Percentiles rank a stretch among this genome's conserved stretches.
These are phyloP conservation scores for Chymomyza procnemis DNA, from an alignment of 2,888 invertebrate species.

Conservation along the genomic window DNA sequence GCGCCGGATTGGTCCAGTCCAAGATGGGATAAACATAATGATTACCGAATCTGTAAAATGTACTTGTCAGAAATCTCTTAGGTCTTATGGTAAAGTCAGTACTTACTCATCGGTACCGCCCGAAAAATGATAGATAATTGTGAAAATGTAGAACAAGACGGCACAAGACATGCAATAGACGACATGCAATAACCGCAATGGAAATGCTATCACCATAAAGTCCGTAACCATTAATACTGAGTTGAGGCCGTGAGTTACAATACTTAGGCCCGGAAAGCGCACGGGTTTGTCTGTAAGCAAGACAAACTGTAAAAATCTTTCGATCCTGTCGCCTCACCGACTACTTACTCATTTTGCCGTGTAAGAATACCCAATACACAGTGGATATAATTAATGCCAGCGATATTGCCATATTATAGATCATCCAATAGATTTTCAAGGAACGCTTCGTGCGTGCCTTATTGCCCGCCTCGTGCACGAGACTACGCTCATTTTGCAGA, in stretches of 20 bases:
- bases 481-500: conserved; percentile 52
- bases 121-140: conserved; percentile 81
- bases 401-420: conserved; percentile 83
- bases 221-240: conserved; percentile 86
- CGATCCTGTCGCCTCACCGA: conserved; percentile 1
- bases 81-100: not conserved
- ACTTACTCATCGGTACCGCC: conserved; percentile 82
- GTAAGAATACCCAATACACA: conserved; percentile 84
- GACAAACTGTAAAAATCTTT: conserved; percentile 8
- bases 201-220: conserved; percentile 85
- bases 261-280: conserved; percentile 83
- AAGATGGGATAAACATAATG: conserved; percentile 86
- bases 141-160: conserved; percentile 81
- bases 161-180: conserved; percentile 83
- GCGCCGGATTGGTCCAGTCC: conserved; percentile 85
- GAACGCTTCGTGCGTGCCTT: conserved; percentile 66
- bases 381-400: conserved; percentile 85
- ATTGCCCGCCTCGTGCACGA: conserved; percentile 52
- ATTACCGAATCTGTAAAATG: conserved; percentile 79
- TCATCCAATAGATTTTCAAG: conserved; percentile 83
- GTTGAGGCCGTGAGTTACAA: conserved; percentile 87
- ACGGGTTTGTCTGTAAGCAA: conserved; percentile 80
- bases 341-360: conserved; percentile 75
- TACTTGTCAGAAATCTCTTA: not conserved
- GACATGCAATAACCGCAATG: conserved; percentile 83